phyloP scores from a whole-genome alignment of 2,888 invertebrate species.

The Hydroisotoma schaefferi region DNA sequence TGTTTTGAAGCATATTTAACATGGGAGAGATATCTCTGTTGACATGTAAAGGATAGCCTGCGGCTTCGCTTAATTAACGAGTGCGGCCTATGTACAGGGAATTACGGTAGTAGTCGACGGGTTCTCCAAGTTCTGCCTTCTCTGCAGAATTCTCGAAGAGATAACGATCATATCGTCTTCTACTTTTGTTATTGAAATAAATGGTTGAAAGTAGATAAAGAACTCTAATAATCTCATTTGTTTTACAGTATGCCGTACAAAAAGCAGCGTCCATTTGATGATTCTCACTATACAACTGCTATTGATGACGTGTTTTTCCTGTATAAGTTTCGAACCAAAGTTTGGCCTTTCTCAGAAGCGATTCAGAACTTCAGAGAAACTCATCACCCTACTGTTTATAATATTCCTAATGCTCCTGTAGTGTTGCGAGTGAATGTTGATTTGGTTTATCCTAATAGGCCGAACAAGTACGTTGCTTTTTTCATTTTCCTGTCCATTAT shows the following conservation, averaged over 20 bases:
- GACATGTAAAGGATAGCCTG: too few relatives aligned
- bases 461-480: constrained; percentile 37
- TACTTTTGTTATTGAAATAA: not conserved
- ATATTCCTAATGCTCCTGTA: constrained; percentile 68
- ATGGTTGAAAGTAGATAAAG: too few relatives aligned
- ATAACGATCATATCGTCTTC: not conserved
- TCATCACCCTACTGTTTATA: constrained; percentile 73
- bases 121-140: not conserved
- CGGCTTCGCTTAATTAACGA: too few relatives aligned
- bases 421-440: constrained; percentile 72
- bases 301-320: constrained; percentile 64
- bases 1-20: too few relatives aligned
- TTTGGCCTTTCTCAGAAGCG: constrained; percentile 71
- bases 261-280: constrained; percentile 53
- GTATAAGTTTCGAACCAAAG: constrained; percentile 59
- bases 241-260: constrained; percentile 30
- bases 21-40: too few relatives aligned
- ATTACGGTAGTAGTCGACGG: too few relatives aligned
- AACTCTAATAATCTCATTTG: not conserved
- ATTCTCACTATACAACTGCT: constrained; percentile 59
- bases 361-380: constrained; percentile 73
- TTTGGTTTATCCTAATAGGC: constrained; percentile 59
- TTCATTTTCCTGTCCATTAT: not conserved
- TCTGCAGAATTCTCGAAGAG: constrained; percentile 1
- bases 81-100: too few relatives aligned